Conservation (phyloP, 64 coral and sea anemone species). For the Astreopora myriophthalma region DNA sequence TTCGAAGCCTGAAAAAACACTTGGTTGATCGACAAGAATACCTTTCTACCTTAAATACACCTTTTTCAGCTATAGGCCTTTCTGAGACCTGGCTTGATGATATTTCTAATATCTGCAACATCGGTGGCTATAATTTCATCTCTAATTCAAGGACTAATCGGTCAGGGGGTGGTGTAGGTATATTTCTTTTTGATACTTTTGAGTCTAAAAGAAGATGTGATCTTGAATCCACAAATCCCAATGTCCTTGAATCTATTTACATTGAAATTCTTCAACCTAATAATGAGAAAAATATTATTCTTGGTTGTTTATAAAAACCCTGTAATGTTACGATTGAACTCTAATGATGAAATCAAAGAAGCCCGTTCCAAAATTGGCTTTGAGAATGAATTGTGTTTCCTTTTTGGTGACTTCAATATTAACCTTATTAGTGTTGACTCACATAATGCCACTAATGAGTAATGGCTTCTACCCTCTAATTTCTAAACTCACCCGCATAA, state of each 20-base stretch:
- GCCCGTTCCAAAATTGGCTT: conserved; percentile 48
- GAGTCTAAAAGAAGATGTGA: conserved; percentile 45
- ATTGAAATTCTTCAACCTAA: conserved; percentile 57
- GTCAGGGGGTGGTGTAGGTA: conserved; percentile 61
- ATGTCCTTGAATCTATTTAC: conserved; percentile 58
- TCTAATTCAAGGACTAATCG: conserved; percentile 24
- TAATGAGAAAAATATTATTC: conserved; percentile 29
- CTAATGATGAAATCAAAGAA: conserved; percentile 44
- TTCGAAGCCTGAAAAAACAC: conserved; percentile 1
- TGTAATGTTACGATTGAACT: conserved; percentile 24
- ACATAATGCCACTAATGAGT: not conserved
- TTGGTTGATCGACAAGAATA: conserved; percentile 2
- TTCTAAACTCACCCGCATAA: conserved; percentile 4
- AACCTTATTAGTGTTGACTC: not conserved
- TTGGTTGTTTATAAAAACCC: conserved; percentile 54
- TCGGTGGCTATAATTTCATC: conserved; percentile 44
- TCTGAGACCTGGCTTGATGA: conserved; percentile 47
- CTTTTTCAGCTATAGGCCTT: conserved; percentile 47
- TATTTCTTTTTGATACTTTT: conserved; percentile 20
- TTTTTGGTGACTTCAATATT: conserved; percentile 53
- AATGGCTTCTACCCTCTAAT: not conserved
- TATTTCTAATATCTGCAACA: not conserved
- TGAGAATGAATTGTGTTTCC: conserved; percentile 41
- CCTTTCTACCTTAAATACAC: conserved; percentile 20
- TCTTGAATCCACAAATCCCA: conserved; percentile 9